Percentiles rank a stretch among this genome's conserved stretches.
Evolutionary conservation across 2,113 vertebrate species (phyloP).

Genomic region (Pelvicachromis taeniatus): DNA sequence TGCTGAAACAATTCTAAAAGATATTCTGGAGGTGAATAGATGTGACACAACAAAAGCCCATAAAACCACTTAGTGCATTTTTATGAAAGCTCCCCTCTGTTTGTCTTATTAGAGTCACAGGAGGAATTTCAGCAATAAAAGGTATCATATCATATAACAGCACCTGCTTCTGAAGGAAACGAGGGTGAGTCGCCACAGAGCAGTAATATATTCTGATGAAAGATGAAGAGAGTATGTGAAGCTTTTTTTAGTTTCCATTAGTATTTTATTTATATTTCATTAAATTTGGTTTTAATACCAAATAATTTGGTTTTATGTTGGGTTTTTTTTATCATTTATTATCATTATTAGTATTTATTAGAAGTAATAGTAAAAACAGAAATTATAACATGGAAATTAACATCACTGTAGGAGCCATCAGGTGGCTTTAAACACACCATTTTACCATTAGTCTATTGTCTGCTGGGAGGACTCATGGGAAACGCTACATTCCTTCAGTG

Average conservation of each 20-base stretch:
- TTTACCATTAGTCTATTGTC: neutral
- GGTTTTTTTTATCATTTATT: neutral
- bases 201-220: neutral
- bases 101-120: neutral
- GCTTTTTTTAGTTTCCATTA: neutral
- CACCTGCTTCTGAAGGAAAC: neutral
- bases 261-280: neutral
- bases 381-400: neutral
- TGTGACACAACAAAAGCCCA: neutral
- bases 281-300: neutral
- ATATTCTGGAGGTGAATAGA: neutral
- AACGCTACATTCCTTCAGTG: slow-evolving; percentile 24
- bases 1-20: neutral
- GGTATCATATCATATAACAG: neutral
- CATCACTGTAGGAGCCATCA: neutral
- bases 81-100: neutral
- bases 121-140: slow-evolving; percentile 29
- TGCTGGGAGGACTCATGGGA: neutral
- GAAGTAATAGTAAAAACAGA: neutral
- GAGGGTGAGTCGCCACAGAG: neutral
- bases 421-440: neutral
- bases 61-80: neutral
- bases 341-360: neutral
- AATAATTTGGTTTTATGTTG: neutral
- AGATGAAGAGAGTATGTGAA: neutral